These are phyloP conservation scores for Parazoanthus atlanticus DNA, from an alignment of 92 coral and sea anemone species.

Conservation along the genomic window DNA sequence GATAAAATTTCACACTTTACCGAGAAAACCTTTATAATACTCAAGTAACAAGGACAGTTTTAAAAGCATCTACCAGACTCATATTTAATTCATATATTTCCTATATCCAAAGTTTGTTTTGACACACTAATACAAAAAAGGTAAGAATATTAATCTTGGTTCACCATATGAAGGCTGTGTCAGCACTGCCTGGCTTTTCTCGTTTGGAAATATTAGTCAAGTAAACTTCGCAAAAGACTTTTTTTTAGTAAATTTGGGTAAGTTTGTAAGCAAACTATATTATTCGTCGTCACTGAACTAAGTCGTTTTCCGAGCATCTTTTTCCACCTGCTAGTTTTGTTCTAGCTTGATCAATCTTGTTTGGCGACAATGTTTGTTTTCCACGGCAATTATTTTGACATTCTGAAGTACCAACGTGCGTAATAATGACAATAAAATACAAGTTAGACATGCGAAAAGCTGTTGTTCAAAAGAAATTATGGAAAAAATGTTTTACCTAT, in stretches of 20 bases:
- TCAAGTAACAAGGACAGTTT: background rate
- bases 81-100: background rate
- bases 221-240: too few species aligned
- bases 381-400: background rate
- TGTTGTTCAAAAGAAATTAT: background rate
- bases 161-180: background rate
- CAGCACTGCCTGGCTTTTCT: background rate
- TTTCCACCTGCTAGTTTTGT: constrained; percentile 13
- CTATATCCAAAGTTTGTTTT: background rate
- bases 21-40: too few species aligned
- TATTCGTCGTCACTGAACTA: background rate
- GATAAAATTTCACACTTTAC: too few species aligned
- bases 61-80: background rate
- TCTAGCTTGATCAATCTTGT: background rate
- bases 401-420: background rate
- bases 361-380: background rate
- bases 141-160: background rate
- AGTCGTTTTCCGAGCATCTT: background rate
- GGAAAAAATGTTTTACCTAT: background rate
- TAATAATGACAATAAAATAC: constrained; percentile 1
- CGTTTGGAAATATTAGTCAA: background rate
- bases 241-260: background rate
- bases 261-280: background rate
- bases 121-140: background rate
- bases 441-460: background rate